These are phyloP conservation scores for Alfaro cultratus DNA, from an alignment of 2,797 vertebrate species.

Conservation along the genomic window DNA sequence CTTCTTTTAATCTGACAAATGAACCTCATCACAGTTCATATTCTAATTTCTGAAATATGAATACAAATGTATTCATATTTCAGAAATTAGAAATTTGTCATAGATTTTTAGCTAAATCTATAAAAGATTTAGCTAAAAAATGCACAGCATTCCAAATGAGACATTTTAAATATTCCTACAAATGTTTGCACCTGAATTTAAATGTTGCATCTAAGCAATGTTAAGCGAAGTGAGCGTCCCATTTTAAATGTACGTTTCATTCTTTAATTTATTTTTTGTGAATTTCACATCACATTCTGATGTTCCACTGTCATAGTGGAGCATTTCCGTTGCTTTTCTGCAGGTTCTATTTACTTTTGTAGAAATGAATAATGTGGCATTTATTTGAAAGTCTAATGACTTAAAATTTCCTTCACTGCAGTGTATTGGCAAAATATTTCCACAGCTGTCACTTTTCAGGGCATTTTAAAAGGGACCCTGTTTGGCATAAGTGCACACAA, in stretches of 20 bases:
- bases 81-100: no score
- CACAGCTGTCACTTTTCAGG: conserved; percentile 52
- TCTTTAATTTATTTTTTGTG: conserved; percentile 2
- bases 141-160: neutral
- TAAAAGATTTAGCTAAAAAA: neutral
- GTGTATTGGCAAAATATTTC: conserved; percentile 54
- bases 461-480: conserved; percentile 25
- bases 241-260: conserved; percentile 9
- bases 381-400: conserved; percentile 73
- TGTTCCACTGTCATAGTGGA: conserved; percentile 35
- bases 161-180: neutral
- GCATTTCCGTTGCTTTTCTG: conserved; percentile 46
- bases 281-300: conserved; percentile 41
- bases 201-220: neutral
- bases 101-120: no score
- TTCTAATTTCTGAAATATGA: neutral
- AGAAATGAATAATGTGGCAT: conserved; percentile 64
- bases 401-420: conserved; percentile 60
- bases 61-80: no score
- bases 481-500: conserved; percentile 31
- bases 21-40: neutral
- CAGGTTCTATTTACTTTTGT: conserved; percentile 29
- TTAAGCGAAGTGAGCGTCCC: neutral
- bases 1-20: neutral
- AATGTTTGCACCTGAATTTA: neutral